Base-by-base conservation (phyloP, 2,888 invertebrate species). In the Acrocera orbiculus region DNA sequence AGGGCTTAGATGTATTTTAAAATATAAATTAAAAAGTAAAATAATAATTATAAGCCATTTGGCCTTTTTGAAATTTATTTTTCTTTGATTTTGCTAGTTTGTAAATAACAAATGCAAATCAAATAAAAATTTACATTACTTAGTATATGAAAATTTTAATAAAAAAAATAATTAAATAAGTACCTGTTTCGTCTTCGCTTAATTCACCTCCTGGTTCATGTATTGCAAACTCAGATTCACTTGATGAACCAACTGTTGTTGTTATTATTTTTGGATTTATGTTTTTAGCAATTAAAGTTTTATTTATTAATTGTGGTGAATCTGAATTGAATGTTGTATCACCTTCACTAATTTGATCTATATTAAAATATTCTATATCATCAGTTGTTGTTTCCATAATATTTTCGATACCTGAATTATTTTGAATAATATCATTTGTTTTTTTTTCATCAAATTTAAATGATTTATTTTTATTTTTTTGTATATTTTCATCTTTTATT, bases 171-270 rank as follows among this genome's bases (percentile, higher is more conserved):
- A 33, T 34, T 33, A 27, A 31, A 33, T 52, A 55, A n/a, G 56
- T 67, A 70, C 70, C 70, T 67, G 69, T 67, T 58, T 70, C 69
- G 51, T 69, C 69, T 48, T 69, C 69, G 51, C 70, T 70, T 40
- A 69, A 60, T 48, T 71, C 70, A 28, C 67, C 67, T 36, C 71
- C 72, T 38, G 59, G 62, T 54, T 72, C 72, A 51, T 71, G 71
- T 39, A 72, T 59, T 38, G 72, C 72, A 37, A 71, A 63, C 50
- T 73, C 72, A 22, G 70, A 70, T 34, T 70, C 71, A 49, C 71
- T 71, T 39, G 70, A 71, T 47, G 70, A 70, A 44, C 70, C 70
- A 36, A 69, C 52, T 23, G 67, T 67, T 49, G 65, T 58, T 46
- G 33, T 42, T 4, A 29, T 38, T 23, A 9, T 24, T 9, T 15